These are phyloP conservation scores for Helarctos malayanus DNA, from an alignment of 2,797 vertebrate genomes.

Conservation along the genomic window DNA sequence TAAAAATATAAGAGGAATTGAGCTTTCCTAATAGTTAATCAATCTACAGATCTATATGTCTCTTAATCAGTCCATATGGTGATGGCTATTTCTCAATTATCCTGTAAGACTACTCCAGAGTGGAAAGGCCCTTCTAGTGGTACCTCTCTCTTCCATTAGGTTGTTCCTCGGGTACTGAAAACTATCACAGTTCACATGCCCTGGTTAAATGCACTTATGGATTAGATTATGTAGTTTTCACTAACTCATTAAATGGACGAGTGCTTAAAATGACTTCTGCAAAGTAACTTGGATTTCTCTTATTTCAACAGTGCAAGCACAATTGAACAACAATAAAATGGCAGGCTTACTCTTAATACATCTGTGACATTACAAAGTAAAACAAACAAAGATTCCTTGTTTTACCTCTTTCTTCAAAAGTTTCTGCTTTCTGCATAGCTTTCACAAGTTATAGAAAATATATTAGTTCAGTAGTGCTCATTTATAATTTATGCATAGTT, in stretches of 20 bases:
- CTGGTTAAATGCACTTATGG: not conserved
- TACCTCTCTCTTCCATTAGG: not conserved
- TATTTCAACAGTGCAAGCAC: not conserved
- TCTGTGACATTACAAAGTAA: not conserved
- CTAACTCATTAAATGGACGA: not conserved
- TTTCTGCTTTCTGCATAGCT: not conserved
- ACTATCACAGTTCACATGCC: not conserved
- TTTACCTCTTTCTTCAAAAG: slow-evolving; percentile 7
- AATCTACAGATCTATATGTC: not conserved
- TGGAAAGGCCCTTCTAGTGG: not conserved
- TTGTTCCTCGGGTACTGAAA: not conserved
- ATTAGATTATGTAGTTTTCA: slow-evolving; percentile 7
- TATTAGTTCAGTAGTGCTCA: not conserved
- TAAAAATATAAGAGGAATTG: not conserved
- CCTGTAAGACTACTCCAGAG: not conserved
- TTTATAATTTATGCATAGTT: not conserved
- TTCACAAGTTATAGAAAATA: not conserved
- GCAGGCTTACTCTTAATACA: not conserved
- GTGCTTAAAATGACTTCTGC: slow-evolving; percentile 50
- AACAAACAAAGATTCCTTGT: not conserved
- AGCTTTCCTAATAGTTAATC: not conserved
- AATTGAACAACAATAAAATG: not conserved
- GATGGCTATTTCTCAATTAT: not conserved
- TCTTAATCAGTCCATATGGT: not conserved
- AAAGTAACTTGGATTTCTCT: slow-evolving; percentile 1